Evolutionary conservation across 2,113 vertebrate genomes (phyloP), one percentile per base, ranked within the genome.

Genomic region (Pseudolaguvia tuberculata): DNA sequence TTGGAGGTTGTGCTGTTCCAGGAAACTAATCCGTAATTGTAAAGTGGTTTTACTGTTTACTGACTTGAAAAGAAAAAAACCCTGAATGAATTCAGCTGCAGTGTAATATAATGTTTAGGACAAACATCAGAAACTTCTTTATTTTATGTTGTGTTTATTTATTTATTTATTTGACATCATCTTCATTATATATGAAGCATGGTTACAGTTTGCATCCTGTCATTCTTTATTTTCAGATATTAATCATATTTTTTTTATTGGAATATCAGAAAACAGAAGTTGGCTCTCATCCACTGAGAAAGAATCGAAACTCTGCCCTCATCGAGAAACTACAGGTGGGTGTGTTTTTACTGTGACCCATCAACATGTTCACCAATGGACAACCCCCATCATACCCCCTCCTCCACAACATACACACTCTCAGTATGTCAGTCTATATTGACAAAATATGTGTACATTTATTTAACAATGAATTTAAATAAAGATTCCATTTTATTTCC

Each of bases 271-370:
- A 78, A 79, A 80, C 27, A 17, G 73, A 78, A 4, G 79, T 48
- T 8, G 80, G 83, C 1, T 76, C 80, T 69, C 76, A 71, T 9
- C 83, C 85, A 23, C 3, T 68, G 20, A 88, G 87, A 79, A 71
- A 89, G 84, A 82, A 88, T 15, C 78, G 87, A 73, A 91, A 88
- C 83, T 90, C 90, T 2, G 88, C 86, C 56, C 86, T 90, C 23
- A 88, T 91, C 20, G 89, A 91, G 79, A 90, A 90, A 78, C 84
- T 91, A 8, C 88, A 91, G 88, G 90, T 90, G 78, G 81, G 86
- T 76, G 53, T 72, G 61, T 72, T 69, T 70, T 48, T 15, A 52
- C 72, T 73, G 11, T 11, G 18, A 21, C 17, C 12, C 57, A 62
- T 47, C 18, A 20, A 72, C 63, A 25, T 18, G 5, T 31, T 55